These are phyloP conservation scores for Lithosia quadra DNA, from an alignment of 2,888 invertebrate genomes.

Conservation along the genomic window DNA sequence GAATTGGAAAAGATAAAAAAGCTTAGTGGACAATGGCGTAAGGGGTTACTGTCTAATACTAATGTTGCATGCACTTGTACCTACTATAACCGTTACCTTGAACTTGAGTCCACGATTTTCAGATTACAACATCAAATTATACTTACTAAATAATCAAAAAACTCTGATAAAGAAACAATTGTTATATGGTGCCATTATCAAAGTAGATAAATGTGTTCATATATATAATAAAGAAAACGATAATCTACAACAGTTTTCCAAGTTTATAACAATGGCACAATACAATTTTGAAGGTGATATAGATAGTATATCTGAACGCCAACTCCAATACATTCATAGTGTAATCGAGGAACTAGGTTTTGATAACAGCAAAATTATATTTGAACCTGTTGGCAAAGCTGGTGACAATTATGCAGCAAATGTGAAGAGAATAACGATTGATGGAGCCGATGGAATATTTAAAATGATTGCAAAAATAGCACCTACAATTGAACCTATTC, in stretches of 20 bases:
- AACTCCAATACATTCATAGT: slow-evolving; percentile 56
- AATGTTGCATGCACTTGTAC: background rate
- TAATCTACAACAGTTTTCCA: background rate
- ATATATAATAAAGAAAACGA: background rate
- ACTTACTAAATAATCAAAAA: background rate
- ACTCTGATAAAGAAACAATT: background rate
- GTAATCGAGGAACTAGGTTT: slow-evolving; percentile 56
- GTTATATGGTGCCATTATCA: background rate
- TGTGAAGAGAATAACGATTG: slow-evolving; percentile 52
- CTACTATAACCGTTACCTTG: background rate
- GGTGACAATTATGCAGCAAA: slow-evolving; percentile 60
- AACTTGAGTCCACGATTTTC: background rate
- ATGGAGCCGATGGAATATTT: slow-evolving; percentile 46
- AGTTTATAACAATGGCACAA: slow-evolving; percentile 35
- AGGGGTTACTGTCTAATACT: too few relatives aligned
- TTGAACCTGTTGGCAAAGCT: slow-evolving; percentile 55
- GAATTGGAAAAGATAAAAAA: too few relatives aligned
- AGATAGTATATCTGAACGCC: slow-evolving; percentile 43
- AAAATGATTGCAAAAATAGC: slow-evolving; percentile 65
- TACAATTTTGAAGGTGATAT: slow-evolving; percentile 57
- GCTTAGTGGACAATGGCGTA: too few relatives aligned
- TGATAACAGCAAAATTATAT: slow-evolving; percentile 45
- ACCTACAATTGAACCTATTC: slow-evolving; percentile 40
- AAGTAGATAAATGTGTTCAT: background rate
- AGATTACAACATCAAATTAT: background rate